A percentile compares a stretch with the other conserved stretches of the same genome.
phyloP scores from a whole-genome alignment of 2,797 vertebrate species.

The Hyperoplus immaculatus region DNA sequence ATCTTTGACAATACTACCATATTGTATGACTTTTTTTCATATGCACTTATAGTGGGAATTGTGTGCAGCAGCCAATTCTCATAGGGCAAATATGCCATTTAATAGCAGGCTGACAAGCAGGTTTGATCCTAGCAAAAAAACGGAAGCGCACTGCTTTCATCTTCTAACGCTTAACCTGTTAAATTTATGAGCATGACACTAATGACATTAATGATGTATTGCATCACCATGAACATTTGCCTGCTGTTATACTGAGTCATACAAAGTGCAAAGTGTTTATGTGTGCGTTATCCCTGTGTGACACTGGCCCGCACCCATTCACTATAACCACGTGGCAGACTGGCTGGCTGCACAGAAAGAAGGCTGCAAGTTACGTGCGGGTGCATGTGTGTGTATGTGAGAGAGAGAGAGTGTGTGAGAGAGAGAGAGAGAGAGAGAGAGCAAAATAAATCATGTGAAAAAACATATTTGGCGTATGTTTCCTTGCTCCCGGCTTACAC shows the following conservation, averaged over 20 bases:
- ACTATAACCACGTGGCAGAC: conserved; percentile 59
- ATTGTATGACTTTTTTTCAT: conserved; percentile 13
- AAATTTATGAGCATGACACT: conserved; percentile 41
- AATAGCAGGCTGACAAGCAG: conserved; percentile 12
- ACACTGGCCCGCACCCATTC: conserved; percentile 53
- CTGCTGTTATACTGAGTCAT: conserved; percentile 41
- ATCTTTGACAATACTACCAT: conserved; percentile 23
- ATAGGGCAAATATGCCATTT: conserved; percentile 39
- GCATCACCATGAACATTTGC: conserved; percentile 45
- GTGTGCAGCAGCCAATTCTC: conserved; percentile 29
- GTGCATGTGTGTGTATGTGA: conserved; percentile 1
- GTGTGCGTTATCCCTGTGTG: conserved; percentile 40
- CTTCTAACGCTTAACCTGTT: conserved; percentile 57
- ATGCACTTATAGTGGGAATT: conserved; percentile 17
- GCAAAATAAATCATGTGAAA: conserved; percentile 31
- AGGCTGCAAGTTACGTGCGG: conserved; percentile 35
- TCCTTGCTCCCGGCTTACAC: conserved; percentile 40
- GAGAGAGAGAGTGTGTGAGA: not conserved
- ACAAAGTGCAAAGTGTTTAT: conserved; percentile 35
- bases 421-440: conserved; percentile 1
- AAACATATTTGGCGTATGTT: conserved; percentile 23
- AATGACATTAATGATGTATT: conserved; percentile 28
- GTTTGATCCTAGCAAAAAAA: conserved; percentile 62
- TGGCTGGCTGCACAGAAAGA: conserved; percentile 42
- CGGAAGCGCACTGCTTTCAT: conserved; percentile 56